Conservation (phyloP, 2,888 invertebrate genomes). For the Argyresthia goedartella region DNA sequence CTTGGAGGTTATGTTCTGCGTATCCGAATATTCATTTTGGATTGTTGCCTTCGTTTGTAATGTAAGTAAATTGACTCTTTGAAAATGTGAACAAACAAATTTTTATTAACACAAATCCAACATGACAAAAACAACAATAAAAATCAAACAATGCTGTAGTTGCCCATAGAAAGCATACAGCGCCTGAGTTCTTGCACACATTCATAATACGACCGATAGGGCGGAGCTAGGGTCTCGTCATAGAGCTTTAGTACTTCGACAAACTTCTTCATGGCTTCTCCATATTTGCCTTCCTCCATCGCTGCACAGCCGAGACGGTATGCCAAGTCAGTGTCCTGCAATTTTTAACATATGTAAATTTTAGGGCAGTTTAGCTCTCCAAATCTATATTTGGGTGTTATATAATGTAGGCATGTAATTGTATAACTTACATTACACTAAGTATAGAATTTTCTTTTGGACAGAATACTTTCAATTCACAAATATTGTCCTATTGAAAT, state of each 20-base stretch:
- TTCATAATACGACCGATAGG: slow-evolving; percentile 80
- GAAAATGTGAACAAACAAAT: neutral
- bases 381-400: neutral
- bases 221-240: slow-evolving; percentile 77
- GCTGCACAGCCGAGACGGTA: slow-evolving; percentile 73
- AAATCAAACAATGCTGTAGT: slow-evolving; percentile 49
- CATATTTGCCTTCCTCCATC: slow-evolving; percentile 73
- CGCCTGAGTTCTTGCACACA: slow-evolving; percentile 80
- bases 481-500: too few relatives aligned
- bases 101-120: neutral
- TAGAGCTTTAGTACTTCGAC: slow-evolving; percentile 76
- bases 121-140: neutral
- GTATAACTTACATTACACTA: neutral
- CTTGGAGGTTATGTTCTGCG: too few relatives aligned
- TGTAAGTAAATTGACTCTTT: too few relatives aligned
- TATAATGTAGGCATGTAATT: neutral
- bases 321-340: slow-evolving; percentile 78
- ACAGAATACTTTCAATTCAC: too few relatives aligned
- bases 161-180: slow-evolving; percentile 78
- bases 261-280: slow-evolving; percentile 75
- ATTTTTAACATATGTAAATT: slow-evolving; percentile 1
- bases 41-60: too few relatives aligned
- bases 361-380: neutral
- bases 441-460: neutral
- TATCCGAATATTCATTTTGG: too few relatives aligned